Evolutionary conservation across 2,888 invertebrate species (phyloP), one percentile per base, ranked within the genome.

Genomic region (Caradrina kadenii): DNA sequence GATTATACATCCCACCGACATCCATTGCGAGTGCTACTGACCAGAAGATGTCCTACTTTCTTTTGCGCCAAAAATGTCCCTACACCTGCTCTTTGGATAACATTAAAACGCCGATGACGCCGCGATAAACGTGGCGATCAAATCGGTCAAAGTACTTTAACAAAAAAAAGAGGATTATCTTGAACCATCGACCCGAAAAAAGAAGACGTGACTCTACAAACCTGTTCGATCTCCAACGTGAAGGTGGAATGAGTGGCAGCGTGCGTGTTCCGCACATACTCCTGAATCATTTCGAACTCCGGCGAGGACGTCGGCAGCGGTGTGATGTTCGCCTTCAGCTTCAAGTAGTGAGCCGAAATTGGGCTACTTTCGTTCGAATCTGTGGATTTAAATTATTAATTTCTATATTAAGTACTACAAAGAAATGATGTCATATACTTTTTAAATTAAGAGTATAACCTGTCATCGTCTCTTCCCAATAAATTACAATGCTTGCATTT

Each of bases 241-340:
- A 94, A 95, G 73, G 96, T 96, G 39, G 96, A 96, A 92, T 99
- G 99, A 0, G 99, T 99, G 7, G 97, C 93, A 0, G 98, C 99
- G 93, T 99, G 99, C 0, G 99, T 99, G 88, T 99, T 99, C 82
- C 96, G 96, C 1, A 98, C 97, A 90, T 99, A 99, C 61, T 97
- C 96, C 61, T 96, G 83, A 22, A 99, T 96, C 72, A 98, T 89
- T 26, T 96, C 90, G 92, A 97, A 99, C 88, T 99, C 99, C 0
- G 98, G 97, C 0, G 96, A 94, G 0, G 93, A 91, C 67, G 94
- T 96, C 19, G 97, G 97, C 56, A 99, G 73, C 0, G 98, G 97
- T 53, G 97, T 96, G 74, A 99, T 97, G 0, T 97, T 96, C 0
- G 99, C 97, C 83, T 99, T 98, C 58, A 99, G 96, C 89, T 99